These are phyloP conservation scores for Eupeodes corollae DNA, from an alignment of 1,140 invertebrate genomes.

Conservation along the genomic window DNA sequence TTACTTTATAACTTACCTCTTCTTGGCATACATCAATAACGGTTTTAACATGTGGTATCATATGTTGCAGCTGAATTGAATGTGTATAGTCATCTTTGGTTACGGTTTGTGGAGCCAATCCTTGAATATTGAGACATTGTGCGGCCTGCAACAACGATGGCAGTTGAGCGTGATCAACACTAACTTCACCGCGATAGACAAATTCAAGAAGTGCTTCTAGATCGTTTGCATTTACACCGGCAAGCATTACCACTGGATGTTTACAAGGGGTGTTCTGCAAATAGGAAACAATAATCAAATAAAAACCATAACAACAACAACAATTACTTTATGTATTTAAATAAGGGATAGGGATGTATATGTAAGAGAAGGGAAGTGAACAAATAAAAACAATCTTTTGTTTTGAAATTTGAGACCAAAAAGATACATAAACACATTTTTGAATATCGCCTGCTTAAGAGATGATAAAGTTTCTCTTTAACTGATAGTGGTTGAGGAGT, in stretches of 20 bases:
- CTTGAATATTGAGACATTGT: constrained; percentile 50
- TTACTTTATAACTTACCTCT: background rate
- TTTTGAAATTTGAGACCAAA: too few relatives aligned
- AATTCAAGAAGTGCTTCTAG: constrained; percentile 51
- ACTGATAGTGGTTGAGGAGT: too few relatives aligned
- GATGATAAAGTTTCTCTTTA: too few relatives aligned
- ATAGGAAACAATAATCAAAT: background rate
- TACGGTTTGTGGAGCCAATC: constrained; percentile 42
- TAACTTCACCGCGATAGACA: constrained; percentile 52
- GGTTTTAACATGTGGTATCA: constrained; percentile 26
- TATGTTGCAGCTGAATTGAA: constrained; percentile 40
- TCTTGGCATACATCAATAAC: constrained; percentile 6
- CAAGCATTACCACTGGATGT: constrained; percentile 54
- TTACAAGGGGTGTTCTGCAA: constrained; percentile 49
- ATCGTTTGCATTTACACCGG: constrained; percentile 49
- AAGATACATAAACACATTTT: too few relatives aligned
- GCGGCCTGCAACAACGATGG: constrained; percentile 51
- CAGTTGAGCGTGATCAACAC: constrained; percentile 48
- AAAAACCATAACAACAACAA: background rate
- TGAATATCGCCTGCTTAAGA: too few relatives aligned
- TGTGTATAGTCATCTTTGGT: constrained; percentile 36
- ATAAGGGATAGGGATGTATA: too few relatives aligned
- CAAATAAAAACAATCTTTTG: too few relatives aligned
- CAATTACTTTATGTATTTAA: too few relatives aligned
- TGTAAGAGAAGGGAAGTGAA: too few relatives aligned